Evolutionary conservation across 2,888 invertebrate species (phyloP), one percentile per base, ranked within the genome.

Genomic region (Tribolium freemani): DNA sequence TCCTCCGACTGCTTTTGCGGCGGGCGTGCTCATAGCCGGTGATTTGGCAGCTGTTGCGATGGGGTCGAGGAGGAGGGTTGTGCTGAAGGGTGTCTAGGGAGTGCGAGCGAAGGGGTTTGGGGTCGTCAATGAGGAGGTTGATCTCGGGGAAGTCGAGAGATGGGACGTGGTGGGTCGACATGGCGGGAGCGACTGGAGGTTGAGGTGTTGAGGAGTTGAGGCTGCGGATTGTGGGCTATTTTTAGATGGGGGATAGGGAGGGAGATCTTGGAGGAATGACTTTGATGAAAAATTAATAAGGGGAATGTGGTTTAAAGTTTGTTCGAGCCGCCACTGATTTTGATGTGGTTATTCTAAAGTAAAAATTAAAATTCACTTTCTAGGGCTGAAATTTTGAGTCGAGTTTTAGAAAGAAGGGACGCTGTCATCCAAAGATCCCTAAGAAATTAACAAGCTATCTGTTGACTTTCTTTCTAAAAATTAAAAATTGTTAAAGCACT

Each of bases 91-190:
- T 38, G 31, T 63, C 63, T 0, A 63, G 38, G 20, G 63, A 63
- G 31, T 9, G 21, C 9, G 60, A 26, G 2, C 8, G 13, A 9
- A 8, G 16, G 50, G 38, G 9, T 16, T 61, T 61, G 16, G 21
- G 13, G 1, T 56, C 67, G 56, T 67, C 56, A 31, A 56, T 56
- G 11, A 67, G 67, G 26, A 26, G 38, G 31, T 67, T 54, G 30
- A 67, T 56, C 31, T 67, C 67, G 56, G 67, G 67, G 44, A 67
- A 67, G 30, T 67, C 67, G 13, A 56, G 56, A 10, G 56, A 13
- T 5, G 63, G 26, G 45, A 20, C 45, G 0, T 26, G 30, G 8
- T 11, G 31, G 9, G 10, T 10, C 11, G 60, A 60, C 60, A 60
- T 60, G 20, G 6, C 5, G 30, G 38, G 31, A 10, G 56, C 20